Evolutionary conservation across 2,797 vertebrate species (phyloP), one percentile per base, ranked within the genome.

Genomic region (Melanotaenia nigrans): DNA sequence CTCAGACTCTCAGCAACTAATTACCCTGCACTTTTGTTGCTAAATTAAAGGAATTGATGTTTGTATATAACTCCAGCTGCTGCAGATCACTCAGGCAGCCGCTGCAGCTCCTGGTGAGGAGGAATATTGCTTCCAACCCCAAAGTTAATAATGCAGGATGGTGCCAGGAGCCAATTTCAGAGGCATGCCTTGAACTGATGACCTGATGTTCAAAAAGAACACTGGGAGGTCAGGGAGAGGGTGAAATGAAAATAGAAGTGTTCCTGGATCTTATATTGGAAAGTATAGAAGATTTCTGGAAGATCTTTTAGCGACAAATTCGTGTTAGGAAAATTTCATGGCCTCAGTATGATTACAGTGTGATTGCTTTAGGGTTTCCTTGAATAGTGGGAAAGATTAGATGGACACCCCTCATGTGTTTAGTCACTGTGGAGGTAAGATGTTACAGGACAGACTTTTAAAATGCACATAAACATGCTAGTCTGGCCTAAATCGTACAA

Each of bases 151-250:
- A 89, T 66, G 76, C 63, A 65, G 72, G 60, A 61, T 0, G 70
- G 54, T 71, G 84, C 75, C 71, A 63, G 73, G 56, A 81, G 77
- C 84, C 76, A 75, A 80, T 85, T 71, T 79, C 80, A 75, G 75
- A 82, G 84, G 71, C 64, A 55, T 73, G 65, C 58, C 76, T 59
- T 92, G 82, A 91, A 89, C 88, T 74, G 81, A 81, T 89, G 79
- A 90, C 85, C 71, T 1, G 13, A 49, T 32, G 69, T 45, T 74
- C 38, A 64, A 35, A 68, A 68, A 56, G 65, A 71, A 77, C 13
- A 56, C 47, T 6, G 35, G 0, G 63, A 75, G 83, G 80, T 87
- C 55, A 73, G 20, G 0, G 28, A 69, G 49, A 49, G 83, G 71
- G 60, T 12, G 65, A 57, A 35, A 62, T 70, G n/a, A 76, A 65